Evolutionary conservation across 2,797 vertebrate genomes (phyloP), one percentile per base, ranked within the genome.

Genomic region (Enteromius anoplus): DNA sequence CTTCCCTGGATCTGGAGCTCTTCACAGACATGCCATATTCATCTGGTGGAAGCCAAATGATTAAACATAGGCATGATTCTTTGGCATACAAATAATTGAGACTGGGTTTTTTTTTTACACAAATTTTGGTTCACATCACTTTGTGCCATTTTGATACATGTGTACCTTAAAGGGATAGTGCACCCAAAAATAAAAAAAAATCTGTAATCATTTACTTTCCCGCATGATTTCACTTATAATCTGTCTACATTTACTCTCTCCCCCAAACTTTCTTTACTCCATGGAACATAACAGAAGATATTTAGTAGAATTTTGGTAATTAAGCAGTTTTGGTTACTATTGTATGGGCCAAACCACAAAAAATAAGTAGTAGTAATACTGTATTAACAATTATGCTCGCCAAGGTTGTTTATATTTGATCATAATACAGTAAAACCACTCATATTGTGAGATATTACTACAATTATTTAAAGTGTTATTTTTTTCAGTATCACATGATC

Each of bases 1-100:
- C 85, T 80, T 65, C 64, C 80, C 78, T 84, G 78, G 69, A 86
- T 86, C 81, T 86, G 68, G 72, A 83, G 73, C 83, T 85, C 23
- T 62, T 62, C 62, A 82, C 84, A 80, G 53, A 82, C 79, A 64
- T 51, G 42, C 68, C 69, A 29, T 84, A 53, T 65, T 72, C 42
- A 58, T 58, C 10, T 40, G 17, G 8, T 47, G 40, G 58, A 45
- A 78, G 60, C 26, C 5, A 21, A 65, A 78, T 49, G 75, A 60
- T 32, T 78, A 78, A 49, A 66, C 15, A 19, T 34, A 32, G 62
- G 29, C 5, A 34, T 65, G 62, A 65, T 65, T 65, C 7, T 19
- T 34, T 65, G 62, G 15, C 32, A 37, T 66, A 37, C 64, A 66
- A 37, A 66, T 37, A 37, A 65, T 9, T 19, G 1, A 65, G 70